These are phyloP conservation scores for Cheilosia vulpina DNA, from an alignment of 2,888 invertebrate genomes.

Conservation along the genomic window DNA sequence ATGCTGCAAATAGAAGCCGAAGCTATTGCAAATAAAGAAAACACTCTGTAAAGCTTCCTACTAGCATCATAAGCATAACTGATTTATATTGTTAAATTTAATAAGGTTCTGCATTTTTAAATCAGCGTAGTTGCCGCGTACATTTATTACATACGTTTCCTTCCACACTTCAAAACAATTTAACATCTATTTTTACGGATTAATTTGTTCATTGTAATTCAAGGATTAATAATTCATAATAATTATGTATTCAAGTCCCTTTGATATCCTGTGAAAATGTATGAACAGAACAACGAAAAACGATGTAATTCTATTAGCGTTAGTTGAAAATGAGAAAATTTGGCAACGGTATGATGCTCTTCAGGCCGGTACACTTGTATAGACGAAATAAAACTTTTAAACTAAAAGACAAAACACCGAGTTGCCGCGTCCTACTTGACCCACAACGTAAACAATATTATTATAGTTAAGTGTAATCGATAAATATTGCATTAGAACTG, in stretches of 20 bases:
- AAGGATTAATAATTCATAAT: slow-evolving; percentile 48
- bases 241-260: slow-evolving; percentile 38
- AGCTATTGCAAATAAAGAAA: slow-evolving; percentile 27
- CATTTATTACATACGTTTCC: slow-evolving; percentile 48
- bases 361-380: slow-evolving; percentile 34
- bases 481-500: slow-evolving; percentile 70
- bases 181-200: slow-evolving; percentile 59
- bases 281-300: slow-evolving; percentile 24
- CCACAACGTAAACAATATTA: slow-evolving; percentile 57
- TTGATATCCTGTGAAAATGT: slow-evolving; percentile 38
- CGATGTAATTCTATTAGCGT: slow-evolving; percentile 28
- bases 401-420: slow-evolving; percentile 34
- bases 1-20: slow-evolving; percentile 79
- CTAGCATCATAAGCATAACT: slow-evolving; percentile 64
- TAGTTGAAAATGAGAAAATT: slow-evolving; percentile 45
- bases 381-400: slow-evolving; percentile 41
- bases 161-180: slow-evolving; percentile 39
- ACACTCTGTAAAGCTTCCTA: slow-evolving; percentile 49
- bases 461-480: slow-evolving; percentile 64
- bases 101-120: slow-evolving; percentile 51
- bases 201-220: slow-evolving; percentile 59
- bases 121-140: slow-evolving; percentile 41
- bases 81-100: slow-evolving; percentile 57
- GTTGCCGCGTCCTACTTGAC: slow-evolving; percentile 50
- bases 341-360: slow-evolving; percentile 64